Conservation (phyloP, 2,113 vertebrate genomes). For the Thamnophis sirtalis region DNA sequence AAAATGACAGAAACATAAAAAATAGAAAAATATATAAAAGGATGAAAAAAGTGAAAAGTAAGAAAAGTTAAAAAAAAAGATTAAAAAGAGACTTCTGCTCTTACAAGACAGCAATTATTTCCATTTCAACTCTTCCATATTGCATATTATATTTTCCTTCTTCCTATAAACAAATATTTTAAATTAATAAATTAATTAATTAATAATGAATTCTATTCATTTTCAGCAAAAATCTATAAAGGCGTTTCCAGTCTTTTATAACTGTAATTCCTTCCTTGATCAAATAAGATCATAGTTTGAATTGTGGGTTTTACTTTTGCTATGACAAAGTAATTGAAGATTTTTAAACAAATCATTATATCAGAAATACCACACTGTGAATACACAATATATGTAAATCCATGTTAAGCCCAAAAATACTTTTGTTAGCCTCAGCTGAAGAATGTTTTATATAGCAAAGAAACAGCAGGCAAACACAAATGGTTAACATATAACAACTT, state of each 20-base stretch:
- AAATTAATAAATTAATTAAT: no score
- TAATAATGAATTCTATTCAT: no score
- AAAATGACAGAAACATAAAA: background rate
- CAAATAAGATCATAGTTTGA: background rate
- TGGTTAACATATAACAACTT: background rate
- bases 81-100: no score
- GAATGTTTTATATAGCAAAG: background rate
- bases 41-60: background rate
- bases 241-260: background rate
- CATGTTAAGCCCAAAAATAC: background rate
- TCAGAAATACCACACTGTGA: background rate
- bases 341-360: background rate
- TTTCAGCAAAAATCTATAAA: background rate
- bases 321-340: background rate
- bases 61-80: no score
- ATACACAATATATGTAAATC: background rate
- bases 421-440: background rate
- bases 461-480: background rate
- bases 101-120: no score
- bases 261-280: background rate
- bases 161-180: background rate
- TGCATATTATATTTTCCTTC: background rate
- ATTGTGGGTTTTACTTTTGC: background rate
- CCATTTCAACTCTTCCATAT: background rate
- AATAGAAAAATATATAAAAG: background rate